These are phyloP conservation scores for Isurus oxyrinchus DNA, from an alignment of 2,113 vertebrate species.

Conservation along the genomic window DNA sequence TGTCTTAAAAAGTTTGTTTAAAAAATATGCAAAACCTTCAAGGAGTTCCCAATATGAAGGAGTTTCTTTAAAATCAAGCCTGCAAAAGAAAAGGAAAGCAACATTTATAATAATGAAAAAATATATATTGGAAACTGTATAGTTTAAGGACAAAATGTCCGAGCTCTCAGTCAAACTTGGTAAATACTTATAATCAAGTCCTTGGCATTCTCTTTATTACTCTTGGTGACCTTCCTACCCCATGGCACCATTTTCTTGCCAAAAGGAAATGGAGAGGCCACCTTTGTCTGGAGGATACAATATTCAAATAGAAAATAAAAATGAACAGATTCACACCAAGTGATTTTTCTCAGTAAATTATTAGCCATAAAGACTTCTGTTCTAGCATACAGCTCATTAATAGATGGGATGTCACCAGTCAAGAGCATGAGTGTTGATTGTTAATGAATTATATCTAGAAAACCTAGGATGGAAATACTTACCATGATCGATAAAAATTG, in stretches of 20 bases:
- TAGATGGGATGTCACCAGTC: neutral
- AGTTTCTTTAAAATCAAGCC: slow-evolving; percentile 97
- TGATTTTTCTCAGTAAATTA: neutral
- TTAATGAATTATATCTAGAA: neutral
- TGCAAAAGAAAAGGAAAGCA: slow-evolving; percentile 50
- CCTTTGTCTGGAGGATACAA: slow-evolving; percentile 41
- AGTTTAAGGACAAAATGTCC: slow-evolving; percentile 49
- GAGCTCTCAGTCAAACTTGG: slow-evolving; percentile 70
- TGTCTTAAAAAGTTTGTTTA: neutral
- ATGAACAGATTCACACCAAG: neutral
- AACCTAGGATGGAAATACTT: neutral
- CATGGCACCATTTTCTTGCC: slow-evolving; percentile 55
- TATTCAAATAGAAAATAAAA: neutral
- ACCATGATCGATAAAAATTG: neutral
- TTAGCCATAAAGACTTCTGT: neutral
- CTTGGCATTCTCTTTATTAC: slow-evolving; percentile 67
- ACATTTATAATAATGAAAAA: slow-evolving; percentile 6
- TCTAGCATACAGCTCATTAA: neutral
- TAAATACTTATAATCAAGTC: slow-evolving; percentile 60
- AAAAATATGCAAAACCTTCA: slow-evolving; percentile 72
- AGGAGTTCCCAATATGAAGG: slow-evolving; percentile 92
- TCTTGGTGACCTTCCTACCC: slow-evolving; percentile 66
- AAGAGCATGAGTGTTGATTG: neutral
- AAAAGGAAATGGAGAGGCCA: slow-evolving; percentile 56
- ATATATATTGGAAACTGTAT: neutral